Percentiles rank a stretch among this genome's conserved stretches.
These are phyloP conservation scores for Sardinella longiceps DNA, from an alignment of 2,797 vertebrate genomes.

Conservation along the genomic window DNA sequence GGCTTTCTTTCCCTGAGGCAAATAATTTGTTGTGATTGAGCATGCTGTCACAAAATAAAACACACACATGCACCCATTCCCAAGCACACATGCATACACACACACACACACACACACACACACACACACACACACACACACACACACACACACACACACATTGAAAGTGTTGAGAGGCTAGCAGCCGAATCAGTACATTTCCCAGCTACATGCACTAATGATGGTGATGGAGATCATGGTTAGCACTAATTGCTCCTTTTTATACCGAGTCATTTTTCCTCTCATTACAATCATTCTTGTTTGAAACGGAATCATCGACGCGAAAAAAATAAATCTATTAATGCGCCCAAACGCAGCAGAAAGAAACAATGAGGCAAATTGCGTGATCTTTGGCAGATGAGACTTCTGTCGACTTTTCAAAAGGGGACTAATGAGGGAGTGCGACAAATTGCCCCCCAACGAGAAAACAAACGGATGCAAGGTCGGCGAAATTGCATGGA, in stretches of 20 bases:
- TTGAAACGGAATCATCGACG: conserved; percentile 66
- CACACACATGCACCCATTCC: background rate
- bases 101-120: background rate
- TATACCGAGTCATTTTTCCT: conserved; percentile 58
- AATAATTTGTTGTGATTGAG: background rate
- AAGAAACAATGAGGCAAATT: conserved; percentile 41
- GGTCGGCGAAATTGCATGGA: background rate
- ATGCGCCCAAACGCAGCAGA: conserved; percentile 36
- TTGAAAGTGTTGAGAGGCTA: background rate
- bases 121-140: background rate
- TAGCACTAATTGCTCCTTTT: conserved; percentile 76
- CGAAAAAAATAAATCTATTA: conserved; percentile 51
- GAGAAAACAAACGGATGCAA: background rate
- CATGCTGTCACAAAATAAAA: background rate
- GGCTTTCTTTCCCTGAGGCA: background rate
- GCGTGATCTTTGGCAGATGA: conserved; percentile 23
- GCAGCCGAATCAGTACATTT: conserved; percentile 56
- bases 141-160: background rate
- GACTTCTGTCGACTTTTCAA: background rate
- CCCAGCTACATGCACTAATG: conserved; percentile 69
- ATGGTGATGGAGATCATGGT: conserved; percentile 76
- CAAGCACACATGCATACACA: background rate
- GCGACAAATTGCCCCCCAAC: background rate
- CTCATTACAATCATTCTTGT: conserved; percentile 67
- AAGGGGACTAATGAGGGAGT: background rate